phyloP scores from a whole-genome alignment of 2,113 vertebrate species.

The Oxygymnocypris stewartii region DNA sequence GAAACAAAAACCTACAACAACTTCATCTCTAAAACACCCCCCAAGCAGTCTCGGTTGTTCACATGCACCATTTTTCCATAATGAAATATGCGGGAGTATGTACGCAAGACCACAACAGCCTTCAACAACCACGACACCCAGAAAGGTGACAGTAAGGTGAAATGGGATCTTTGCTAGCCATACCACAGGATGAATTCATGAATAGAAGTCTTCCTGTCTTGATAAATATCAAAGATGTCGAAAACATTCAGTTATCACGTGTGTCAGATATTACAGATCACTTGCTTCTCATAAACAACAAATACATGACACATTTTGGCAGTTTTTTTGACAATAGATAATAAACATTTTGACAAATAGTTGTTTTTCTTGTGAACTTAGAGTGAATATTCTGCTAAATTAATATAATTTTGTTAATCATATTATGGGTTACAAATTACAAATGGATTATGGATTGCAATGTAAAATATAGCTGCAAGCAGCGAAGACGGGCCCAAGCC shows the following conservation, averaged over 20 bases:
- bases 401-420: neutral
- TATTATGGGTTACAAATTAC: no score
- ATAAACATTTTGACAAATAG: neutral
- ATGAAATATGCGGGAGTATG: neutral
- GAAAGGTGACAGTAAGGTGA: neutral
- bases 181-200: neutral
- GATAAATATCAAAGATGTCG: neutral
- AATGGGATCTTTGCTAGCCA: neutral
- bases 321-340: neutral
- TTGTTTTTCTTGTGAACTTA: neutral
- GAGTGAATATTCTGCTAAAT: neutral
- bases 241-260: neutral
- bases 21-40: slow-evolving; percentile 7
- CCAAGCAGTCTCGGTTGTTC: no score
- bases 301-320: neutral
- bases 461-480: no score
- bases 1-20: slow-evolving; percentile 16
- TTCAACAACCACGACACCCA: neutral
- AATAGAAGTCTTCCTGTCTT: neutral
- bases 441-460: no score
- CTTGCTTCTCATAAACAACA: neutral
- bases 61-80: neutral
- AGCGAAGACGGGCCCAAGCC: no score
- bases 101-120: neutral
- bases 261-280: neutral